A percentile compares a stretch with the other conserved stretches of the same genome.
Evolutionary conservation across 2,888 invertebrate species (phyloP).

Genomic region (Drosophila testacea): DNA sequence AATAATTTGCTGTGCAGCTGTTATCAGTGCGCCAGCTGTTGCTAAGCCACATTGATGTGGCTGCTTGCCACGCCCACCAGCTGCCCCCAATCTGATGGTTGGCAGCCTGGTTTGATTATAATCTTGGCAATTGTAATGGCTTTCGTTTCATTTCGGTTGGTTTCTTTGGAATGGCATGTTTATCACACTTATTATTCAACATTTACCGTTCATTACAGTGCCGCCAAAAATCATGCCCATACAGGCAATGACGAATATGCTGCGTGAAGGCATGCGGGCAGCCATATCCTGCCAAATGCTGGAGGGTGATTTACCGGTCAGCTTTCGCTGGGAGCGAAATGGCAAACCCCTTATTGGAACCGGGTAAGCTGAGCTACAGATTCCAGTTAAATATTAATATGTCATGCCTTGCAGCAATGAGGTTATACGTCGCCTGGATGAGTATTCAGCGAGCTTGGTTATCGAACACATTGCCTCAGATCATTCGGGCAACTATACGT

Average conservation of each 20-base stretch:
- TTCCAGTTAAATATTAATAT: constrained; percentile 2
- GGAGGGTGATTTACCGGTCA: constrained; percentile 96
- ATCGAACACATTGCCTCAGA: constrained; percentile 94
- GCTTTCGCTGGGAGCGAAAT: constrained; percentile 96
- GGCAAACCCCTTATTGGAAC: constrained; percentile 90
- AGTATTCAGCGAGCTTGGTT: constrained; percentile 93
- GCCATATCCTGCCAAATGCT: constrained; percentile 96
- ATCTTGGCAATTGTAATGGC: constrained; percentile 69
- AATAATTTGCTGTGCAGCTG: constrained; percentile 67
- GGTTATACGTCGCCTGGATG: constrained; percentile 89
- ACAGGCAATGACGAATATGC: constrained; percentile 91
- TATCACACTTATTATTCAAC: not conserved
- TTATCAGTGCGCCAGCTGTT: constrained; percentile 71
- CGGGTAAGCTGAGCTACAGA: constrained; percentile 83
- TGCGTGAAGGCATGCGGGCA: constrained; percentile 94
- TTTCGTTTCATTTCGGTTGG: constrained; percentile 4
- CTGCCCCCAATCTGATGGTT: not conserved
- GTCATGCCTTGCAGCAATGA: constrained; percentile 83
- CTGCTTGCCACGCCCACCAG: constrained; percentile 51
- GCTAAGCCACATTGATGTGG: constrained; percentile 76
- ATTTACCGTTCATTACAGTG: constrained; percentile 86
- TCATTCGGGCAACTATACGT: constrained; percentile 96
- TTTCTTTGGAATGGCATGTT: constrained; percentile 32
- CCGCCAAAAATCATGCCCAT: constrained; percentile 94
- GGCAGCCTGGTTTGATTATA: constrained; percentile 32